Conservation (phyloP, 2,888 invertebrate species). For the Harpalus rufipes region DNA sequence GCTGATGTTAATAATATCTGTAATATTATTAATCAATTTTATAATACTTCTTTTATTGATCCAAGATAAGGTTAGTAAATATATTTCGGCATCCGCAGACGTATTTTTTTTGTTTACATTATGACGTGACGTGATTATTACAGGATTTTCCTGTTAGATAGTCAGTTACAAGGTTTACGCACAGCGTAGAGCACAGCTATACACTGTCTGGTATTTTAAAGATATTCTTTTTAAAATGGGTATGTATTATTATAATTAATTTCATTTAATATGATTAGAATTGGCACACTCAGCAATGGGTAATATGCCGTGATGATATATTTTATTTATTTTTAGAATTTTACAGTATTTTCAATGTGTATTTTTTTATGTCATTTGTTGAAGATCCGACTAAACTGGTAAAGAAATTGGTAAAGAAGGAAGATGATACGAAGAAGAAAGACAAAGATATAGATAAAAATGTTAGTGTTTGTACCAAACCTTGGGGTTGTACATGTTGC, state of each 20-base stretch:
- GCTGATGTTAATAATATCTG: too few relatives aligned
- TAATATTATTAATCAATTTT: too few relatives aligned
- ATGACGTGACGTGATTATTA: neutral
- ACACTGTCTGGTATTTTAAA: neutral
- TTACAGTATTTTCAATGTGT: too few relatives aligned
- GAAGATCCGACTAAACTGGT: neutral
- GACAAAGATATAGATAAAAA: neutral
- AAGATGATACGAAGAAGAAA: constrained; percentile 3
- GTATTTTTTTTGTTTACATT: neutral
- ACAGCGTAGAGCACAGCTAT: neutral
- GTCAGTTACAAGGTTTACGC: neutral
- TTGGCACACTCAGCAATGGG: too few relatives aligned
- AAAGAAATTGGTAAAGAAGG: neutral
- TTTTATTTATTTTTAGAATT: too few relatives aligned
- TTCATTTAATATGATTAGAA: too few relatives aligned
- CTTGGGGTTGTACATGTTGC: constrained; percentile 18
- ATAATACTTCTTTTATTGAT: too few relatives aligned
- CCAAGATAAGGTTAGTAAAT: too few relatives aligned
- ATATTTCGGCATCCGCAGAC: too few relatives aligned
- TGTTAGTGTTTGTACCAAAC: neutral
- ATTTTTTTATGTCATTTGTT: neutral
- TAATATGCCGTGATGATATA: too few relatives aligned
- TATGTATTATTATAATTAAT: neutral
- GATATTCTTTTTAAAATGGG: neutral
- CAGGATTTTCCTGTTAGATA: neutral